Evolutionary conservation across 1,140 invertebrate genomes (phyloP), one percentile per base, ranked within the genome.

Genomic region (Drosophila jambulina): DNA sequence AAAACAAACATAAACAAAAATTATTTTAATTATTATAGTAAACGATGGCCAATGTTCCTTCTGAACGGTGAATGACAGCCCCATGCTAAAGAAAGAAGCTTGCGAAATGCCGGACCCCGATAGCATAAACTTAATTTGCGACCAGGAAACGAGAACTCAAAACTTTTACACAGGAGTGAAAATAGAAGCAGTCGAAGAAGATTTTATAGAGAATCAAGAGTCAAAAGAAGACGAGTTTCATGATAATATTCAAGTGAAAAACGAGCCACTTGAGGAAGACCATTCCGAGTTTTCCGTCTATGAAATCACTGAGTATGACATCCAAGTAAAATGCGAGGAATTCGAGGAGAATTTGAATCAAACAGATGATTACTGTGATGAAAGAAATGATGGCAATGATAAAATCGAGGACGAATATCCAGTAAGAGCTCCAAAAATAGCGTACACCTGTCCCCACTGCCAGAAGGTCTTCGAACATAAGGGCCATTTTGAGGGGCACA

Each of bases 221-320:
- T 23, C 8, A 36, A 21, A 36, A 10, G 21, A 1, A 10, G 19
- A 23, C 13, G 19, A 54, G 15, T 17, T 17, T 0, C 3, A 7
- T 3, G 34, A 38, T 34, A 12, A 34, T 23, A 5, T 54, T 23
- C 27, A 60, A 8, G 60, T 63, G 4, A 59, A 63, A 15, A 63
- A 40, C 34, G 60, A 63, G 32, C 54, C 54, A 17, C 13, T 60
- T 4, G 34, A 63, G 13, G 34, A 59, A 9, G 53, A 60, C 25
- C n/a, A 21, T 7, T 5, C 0, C 0, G 0, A 15, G 17, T 4
- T 25, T 23, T 56, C 15, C 8, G 13, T 27, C 23, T 57, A 34
- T 25, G 51, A 38, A 27, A 19, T 62, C 17, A 23, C 6, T 7
- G 21, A 34, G 17, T 13, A 2, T 7, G 21, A 59, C 19, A 21